These are phyloP conservation scores for Semaprochilodus insignis DNA, from an alignment of 2,797 vertebrate genomes.

Conservation along the genomic window DNA sequence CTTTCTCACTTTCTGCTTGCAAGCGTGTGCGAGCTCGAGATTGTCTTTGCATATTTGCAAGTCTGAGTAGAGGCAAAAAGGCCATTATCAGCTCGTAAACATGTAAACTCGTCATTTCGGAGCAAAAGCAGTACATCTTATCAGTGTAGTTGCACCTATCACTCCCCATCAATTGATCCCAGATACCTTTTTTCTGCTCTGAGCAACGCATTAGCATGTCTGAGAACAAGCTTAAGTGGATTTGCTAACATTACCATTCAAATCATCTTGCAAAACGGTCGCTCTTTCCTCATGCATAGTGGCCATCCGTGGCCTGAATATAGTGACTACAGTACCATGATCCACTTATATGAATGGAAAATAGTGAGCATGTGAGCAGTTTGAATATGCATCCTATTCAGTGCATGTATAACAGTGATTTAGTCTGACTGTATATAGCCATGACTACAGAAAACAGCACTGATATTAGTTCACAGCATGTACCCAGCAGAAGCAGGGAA, in stretches of 20 bases:
- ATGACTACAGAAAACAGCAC: neutral
- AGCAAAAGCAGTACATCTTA: constrained; percentile 74
- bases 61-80: constrained; percentile 44
- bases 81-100: constrained; percentile 72
- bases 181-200: constrained; percentile 68
- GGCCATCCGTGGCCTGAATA: neutral
- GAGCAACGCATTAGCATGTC: constrained; percentile 53
- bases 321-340: neutral
- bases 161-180: constrained; percentile 74
- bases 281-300: neutral
- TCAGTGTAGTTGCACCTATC: constrained; percentile 74
- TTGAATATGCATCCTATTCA: neutral
- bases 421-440: neutral
- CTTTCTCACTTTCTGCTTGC: constrained; percentile 25
- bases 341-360: neutral
- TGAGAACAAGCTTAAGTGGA: constrained; percentile 11
- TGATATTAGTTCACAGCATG: neutral
- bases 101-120: constrained; percentile 59
- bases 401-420: neutral
- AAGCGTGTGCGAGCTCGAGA: constrained; percentile 24
- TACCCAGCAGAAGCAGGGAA: neutral
- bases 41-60: constrained; percentile 53
- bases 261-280: constrained; percentile 36
- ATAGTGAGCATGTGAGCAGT: neutral
- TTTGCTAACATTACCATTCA: constrained; percentile 21